Evolutionary conservation across 2,888 invertebrate genomes (phyloP), one percentile per base, ranked within the genome.

Genomic region (Lasioglossum figueresi): DNA sequence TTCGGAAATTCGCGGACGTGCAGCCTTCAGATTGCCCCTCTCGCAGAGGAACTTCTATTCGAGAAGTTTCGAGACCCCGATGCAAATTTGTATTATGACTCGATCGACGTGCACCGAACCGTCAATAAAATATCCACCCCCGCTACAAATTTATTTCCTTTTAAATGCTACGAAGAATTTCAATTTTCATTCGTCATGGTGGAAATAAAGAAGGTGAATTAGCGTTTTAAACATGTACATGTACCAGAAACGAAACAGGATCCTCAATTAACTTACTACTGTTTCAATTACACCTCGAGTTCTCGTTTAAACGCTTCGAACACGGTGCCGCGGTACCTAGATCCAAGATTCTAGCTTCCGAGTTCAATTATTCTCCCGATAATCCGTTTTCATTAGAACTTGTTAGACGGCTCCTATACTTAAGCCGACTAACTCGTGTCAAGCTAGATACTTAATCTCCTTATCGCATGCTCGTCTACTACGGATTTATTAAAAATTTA

Each of bases 1-100:
- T 80, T 84, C 80, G 85, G 80, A 43, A 75, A 78, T 84, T 79
- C 63, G 66, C 72, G 34, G 40, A 72, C 73, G 43, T 40, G 68
- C n/a, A 59, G 56, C 56, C n/a, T 73, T 56, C 27, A 34, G 52
- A n/a, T 80, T 52, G 75, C 40, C 75, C 31, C 14, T 59, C 16
- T 14, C 10, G 37, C 23, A 1, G n/a, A 0, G 34, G 56, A 52
- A 73, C 72, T 40, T 34, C 71, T 56, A 23, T 78, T n/a, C 59
- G 34, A 45, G 43, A 71, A 80, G 43, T 71, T 76, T 68, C 6
- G 6, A 37, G 23, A 37, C 12, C 68, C 12, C 68, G 68, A 68
- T 68, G 68, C 37, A 68, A 68, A 68, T 68, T 68, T 68, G 37
- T 37, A 68, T 68, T 68, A 37, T 37, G 37, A n/a, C 19, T 23